These are phyloP conservation scores for Otocyon megalotis DNA, from an alignment of 2,113 vertebrate species.

Conservation along the genomic window DNA sequence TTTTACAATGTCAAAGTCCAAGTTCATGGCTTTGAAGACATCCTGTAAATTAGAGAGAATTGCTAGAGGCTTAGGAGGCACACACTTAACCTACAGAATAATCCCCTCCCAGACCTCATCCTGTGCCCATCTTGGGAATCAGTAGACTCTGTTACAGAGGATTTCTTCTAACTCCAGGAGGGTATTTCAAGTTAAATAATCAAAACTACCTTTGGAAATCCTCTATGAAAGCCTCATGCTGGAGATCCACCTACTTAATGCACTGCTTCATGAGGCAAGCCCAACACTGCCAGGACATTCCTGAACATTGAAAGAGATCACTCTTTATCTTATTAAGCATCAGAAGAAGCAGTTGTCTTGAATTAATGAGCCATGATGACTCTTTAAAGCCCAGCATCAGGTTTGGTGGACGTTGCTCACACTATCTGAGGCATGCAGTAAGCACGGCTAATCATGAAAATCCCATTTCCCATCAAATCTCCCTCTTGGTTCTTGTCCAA, in stretches of 20 bases:
- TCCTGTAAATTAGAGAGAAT: slow-evolving; percentile 87
- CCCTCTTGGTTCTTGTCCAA: not conserved
- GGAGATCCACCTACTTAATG: not conserved
- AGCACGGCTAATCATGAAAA: not conserved
- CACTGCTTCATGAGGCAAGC: not conserved
- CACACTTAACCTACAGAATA: not conserved
- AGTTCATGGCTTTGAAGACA: slow-evolving; percentile 94
- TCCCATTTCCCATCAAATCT: not conserved
- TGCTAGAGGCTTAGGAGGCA: not conserved
- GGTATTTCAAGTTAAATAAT: not conserved
- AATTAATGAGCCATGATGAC: not conserved
- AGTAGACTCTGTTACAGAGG: not conserved
- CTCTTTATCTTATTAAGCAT: not conserved
- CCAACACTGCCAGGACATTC: not conserved
- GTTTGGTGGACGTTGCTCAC: not conserved
- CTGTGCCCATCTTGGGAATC: not conserved
- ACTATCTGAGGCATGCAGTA: too few species aligned
- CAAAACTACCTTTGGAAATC: not conserved
- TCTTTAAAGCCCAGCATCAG: not conserved
- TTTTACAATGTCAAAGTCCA: slow-evolving; percentile 87
- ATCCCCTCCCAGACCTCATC: not conserved
- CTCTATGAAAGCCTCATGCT: not conserved
- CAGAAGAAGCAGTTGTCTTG: not conserved
- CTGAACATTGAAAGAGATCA: not conserved
- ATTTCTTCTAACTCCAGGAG: not conserved